A percentile compares a stretch with the other conserved stretches of the same genome.
These are phyloP conservation scores for Antechinus stuartii DNA, from an alignment of 2,113 vertebrate species.

Conservation along the genomic window DNA sequence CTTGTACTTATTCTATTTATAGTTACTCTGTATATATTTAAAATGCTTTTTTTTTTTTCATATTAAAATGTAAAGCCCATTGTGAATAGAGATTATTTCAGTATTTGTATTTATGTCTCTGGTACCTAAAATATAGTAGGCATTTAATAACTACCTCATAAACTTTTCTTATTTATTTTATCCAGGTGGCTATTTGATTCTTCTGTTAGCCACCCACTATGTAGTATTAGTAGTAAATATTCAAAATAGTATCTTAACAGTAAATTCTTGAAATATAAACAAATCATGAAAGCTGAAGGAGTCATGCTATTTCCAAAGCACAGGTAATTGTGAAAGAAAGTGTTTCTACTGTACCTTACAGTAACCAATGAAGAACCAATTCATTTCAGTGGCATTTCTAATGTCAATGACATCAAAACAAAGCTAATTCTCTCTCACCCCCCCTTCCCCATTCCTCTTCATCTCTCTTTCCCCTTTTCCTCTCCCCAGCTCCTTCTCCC, in stretches of 20 bases:
- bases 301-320: neutral
- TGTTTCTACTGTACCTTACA: neutral
- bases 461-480: no score
- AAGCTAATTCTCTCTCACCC: no score
- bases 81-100: neutral
- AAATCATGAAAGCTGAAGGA: neutral
- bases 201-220: neutral
- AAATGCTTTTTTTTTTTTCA: neutral
- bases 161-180: no score
- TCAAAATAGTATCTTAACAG: neutral
- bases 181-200: neutral
- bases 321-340: neutral
- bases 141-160: neutral
- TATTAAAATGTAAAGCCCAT: neutral
- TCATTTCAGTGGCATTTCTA: neutral
- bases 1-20: neutral
- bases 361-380: neutral
- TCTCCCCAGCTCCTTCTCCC: no score
- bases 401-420: no score
- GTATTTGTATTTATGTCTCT: neutral
- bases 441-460: neutral
- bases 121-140: neutral
- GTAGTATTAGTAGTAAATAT: neutral
- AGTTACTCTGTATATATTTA: neutral
- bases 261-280: neutral